These are phyloP conservation scores for Labia minor DNA, from an alignment of 2,888 invertebrate species.

Conservation along the genomic window DNA sequence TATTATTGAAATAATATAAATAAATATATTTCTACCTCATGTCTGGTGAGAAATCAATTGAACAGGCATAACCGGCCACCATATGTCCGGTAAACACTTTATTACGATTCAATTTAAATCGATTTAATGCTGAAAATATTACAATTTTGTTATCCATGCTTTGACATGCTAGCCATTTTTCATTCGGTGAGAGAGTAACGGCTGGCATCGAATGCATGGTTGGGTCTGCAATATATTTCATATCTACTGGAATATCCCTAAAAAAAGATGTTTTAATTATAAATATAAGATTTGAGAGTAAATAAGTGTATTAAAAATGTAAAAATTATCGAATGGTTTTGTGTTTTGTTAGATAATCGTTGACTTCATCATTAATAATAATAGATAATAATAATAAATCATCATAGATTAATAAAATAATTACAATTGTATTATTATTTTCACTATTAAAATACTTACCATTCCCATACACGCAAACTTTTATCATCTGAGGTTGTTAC, in stretches of 20 bases:
- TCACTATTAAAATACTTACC: too few species aligned
- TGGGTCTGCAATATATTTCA: conserved; percentile 99
- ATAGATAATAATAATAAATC: too few species aligned
- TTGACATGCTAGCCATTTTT: conserved; percentile 98
- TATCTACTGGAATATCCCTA: conserved; percentile 89
- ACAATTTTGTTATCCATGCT: conserved; percentile 98
- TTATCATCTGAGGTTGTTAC: conserved; percentile 99
- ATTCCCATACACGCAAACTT: conserved; percentile 97
- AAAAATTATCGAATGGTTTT: too few species aligned
- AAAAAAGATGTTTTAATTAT: conserved; percentile 19
- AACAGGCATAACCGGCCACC: conserved; percentile 98
- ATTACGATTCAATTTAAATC: conserved; percentile 96
- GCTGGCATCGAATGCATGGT: conserved; percentile 99
- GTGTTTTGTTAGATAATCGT: too few species aligned
- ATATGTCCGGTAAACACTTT: conserved; percentile 97
- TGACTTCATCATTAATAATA: too few species aligned
- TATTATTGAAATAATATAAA: not conserved
- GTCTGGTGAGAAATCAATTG: conserved; percentile 94
- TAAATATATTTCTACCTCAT: conserved; percentile 59
- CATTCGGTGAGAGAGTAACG: conserved; percentile 88
- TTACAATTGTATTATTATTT: too few species aligned
- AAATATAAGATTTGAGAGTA: not conserved
- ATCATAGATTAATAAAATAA: too few species aligned
- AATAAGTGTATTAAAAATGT: not conserved
- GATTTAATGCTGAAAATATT: conserved; percentile 92